phyloP scores from a whole-genome alignment of 2,797 vertebrate genomes.

The Kryptopterus vitreolus region DNA sequence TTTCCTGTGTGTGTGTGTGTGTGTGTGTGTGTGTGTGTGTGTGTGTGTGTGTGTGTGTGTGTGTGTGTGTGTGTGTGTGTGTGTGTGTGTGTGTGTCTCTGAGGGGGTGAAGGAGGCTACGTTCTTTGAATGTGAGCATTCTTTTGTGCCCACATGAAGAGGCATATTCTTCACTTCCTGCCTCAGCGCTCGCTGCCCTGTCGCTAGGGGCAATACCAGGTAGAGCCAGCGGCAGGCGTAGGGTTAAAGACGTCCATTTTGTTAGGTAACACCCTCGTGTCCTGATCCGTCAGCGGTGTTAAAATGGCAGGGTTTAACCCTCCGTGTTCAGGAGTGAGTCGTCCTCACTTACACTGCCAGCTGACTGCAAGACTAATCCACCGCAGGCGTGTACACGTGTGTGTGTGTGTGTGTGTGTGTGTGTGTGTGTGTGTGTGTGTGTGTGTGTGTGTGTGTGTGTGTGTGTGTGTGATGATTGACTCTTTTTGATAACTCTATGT shows the following conservation, averaged over 20 bases:
- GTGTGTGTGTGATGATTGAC: background rate
- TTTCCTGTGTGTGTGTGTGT: constrained; percentile 34
- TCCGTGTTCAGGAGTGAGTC: constrained; percentile 75
- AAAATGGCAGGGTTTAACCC: constrained; percentile 86
- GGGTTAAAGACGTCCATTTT: constrained; percentile 84
- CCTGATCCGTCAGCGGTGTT: constrained; percentile 82
- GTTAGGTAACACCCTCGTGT: constrained; percentile 85
- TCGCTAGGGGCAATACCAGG: constrained; percentile 73
- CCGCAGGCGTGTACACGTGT: background rate
- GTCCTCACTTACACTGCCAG: constrained; percentile 60
- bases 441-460: too few species aligned
- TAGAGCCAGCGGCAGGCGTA: constrained; percentile 75
- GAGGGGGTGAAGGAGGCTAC: constrained; percentile 36
- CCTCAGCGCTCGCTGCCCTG: constrained; percentile 64
- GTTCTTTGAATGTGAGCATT: constrained; percentile 56
- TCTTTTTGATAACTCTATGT: constrained; percentile 14
- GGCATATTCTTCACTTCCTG: constrained; percentile 63
- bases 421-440: too few species aligned
- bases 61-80: constrained; percentile 33
- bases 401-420: too few species aligned
- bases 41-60: constrained; percentile 4
- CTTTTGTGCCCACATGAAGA: constrained; percentile 59
- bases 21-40: constrained; percentile 17
- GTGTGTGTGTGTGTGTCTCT: constrained; percentile 4
- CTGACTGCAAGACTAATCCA: constrained; percentile 58